phyloP scores from a whole-genome alignment of 2,888 invertebrate genomes.

The Sthenelais limicola region DNA sequence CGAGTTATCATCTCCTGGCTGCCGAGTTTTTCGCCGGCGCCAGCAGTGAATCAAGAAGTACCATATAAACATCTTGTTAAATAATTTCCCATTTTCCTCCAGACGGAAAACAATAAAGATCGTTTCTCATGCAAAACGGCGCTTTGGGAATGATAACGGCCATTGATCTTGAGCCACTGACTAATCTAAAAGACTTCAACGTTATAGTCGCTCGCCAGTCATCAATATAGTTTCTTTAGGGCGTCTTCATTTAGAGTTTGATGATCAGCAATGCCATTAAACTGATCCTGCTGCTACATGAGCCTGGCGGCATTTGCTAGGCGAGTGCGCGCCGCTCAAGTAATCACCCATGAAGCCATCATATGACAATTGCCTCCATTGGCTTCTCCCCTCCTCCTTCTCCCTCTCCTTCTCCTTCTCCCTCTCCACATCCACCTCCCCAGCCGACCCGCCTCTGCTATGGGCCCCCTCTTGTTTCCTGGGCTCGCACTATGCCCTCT shows the following conservation, averaged over 20 bases:
- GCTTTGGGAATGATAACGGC: slow-evolving; percentile 34
- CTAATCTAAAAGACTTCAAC: slow-evolving; percentile 35
- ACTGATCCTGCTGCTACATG: neutral
- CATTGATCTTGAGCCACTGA: slow-evolving; percentile 36
- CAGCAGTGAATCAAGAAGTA: slow-evolving; percentile 36
- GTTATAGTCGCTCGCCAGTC: slow-evolving; percentile 10
- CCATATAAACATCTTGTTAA: slow-evolving; percentile 40
- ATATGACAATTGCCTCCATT: slow-evolving; percentile 1
- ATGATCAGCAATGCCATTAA: neutral
- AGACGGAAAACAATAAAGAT: slow-evolving; percentile 40
- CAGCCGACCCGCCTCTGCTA: neutral
- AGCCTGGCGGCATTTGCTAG: neutral
- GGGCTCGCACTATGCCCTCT: neutral
- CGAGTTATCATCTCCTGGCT: slow-evolving; percentile 31
- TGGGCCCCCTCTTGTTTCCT: neutral
- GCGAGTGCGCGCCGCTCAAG: slow-evolving; percentile 10
- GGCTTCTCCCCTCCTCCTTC: neutral
- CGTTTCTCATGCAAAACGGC: slow-evolving; percentile 39
- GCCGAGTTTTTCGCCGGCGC: slow-evolving; percentile 16
- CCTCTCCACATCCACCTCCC: neutral
- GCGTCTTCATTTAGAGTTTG: neutral
- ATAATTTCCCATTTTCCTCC: slow-evolving; percentile 39
- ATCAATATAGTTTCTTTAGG: slow-evolving; percentile 14
- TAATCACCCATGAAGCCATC: slow-evolving; percentile 23
- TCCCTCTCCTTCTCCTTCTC: neutral